Evolutionary conservation across 2,888 invertebrate species (phyloP).

Genomic region (Hecatera dysodea): DNA sequence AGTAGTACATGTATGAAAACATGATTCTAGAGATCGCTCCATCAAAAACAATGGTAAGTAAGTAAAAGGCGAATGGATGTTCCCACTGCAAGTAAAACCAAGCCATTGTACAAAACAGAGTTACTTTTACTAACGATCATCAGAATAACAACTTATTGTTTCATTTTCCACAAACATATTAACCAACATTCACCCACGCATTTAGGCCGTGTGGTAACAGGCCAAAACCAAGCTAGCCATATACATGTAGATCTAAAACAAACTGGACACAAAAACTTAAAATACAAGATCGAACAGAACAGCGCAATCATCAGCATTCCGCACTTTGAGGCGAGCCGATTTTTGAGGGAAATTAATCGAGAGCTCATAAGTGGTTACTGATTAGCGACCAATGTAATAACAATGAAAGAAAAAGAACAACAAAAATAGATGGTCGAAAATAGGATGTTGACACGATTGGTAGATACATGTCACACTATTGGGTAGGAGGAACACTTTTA

Average conservation of each 20-base stretch:
- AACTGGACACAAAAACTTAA: neutral
- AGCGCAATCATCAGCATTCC: neutral
- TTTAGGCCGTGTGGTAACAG: slow-evolving; percentile 44
- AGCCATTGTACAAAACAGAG: slow-evolving; percentile 76
- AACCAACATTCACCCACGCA: slow-evolving; percentile 59
- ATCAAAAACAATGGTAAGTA: slow-evolving; percentile 82
- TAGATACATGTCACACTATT: slow-evolving; percentile 18
- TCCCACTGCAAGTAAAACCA: slow-evolving; percentile 78
- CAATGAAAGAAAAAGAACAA: neutral
- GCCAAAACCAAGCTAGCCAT: slow-evolving; percentile 3
- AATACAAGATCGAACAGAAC: slow-evolving; percentile 1
- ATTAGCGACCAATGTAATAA: slow-evolving; percentile 11
- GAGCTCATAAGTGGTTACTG: neutral
- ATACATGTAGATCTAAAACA: slow-evolving; percentile 1
- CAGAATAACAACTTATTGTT: slow-evolving; percentile 73
- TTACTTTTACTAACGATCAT: slow-evolving; percentile 81
- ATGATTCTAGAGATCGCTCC: slow-evolving; percentile 65
- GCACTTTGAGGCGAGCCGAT: neutral
- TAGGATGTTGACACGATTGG: slow-evolving; percentile 25
- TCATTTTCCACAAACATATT: slow-evolving; percentile 68
- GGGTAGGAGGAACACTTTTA: slow-evolving; percentile 19
- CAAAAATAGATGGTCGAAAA: neutral
- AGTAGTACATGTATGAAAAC: slow-evolving; percentile 61
- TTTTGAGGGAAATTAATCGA: neutral
- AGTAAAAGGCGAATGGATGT: slow-evolving; percentile 82